Conservation (phyloP, 2,113 vertebrate genomes). For the Polypterus bichir region DNA sequence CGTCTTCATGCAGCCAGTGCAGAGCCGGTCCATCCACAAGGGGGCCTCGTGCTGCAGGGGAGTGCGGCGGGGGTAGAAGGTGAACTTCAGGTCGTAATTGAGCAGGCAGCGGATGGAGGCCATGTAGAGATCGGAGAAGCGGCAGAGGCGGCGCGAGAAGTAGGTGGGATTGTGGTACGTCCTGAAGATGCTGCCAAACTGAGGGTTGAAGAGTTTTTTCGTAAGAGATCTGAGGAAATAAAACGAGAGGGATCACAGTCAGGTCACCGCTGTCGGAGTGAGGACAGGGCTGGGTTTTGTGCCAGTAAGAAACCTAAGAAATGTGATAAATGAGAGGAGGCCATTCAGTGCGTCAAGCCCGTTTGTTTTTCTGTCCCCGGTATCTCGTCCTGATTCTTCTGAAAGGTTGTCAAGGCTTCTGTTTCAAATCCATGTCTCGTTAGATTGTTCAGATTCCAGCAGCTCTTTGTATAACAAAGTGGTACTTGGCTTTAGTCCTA, state of each 20-base stretch:
- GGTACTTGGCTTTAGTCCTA: too few species aligned
- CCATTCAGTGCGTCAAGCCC: rapidly evolving
- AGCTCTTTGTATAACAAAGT: too few species aligned
- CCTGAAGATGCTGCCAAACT: constrained; percentile 68
- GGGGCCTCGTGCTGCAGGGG: constrained; percentile 63
- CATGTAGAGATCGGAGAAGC: constrained; percentile 68
- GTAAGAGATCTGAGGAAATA: constrained; percentile 42
- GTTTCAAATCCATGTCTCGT: too few species aligned
- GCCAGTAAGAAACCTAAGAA: rapidly evolving
- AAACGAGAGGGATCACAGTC: constrained; percentile 2
- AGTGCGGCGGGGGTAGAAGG: constrained; percentile 62
- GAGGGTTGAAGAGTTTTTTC: constrained; percentile 63
- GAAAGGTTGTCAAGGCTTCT: too few species aligned
- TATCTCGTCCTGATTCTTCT: too few species aligned
- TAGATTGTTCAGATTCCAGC: too few species aligned
- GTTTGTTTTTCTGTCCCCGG: not conserved
- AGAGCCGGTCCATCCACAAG: constrained; percentile 69
- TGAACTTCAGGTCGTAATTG: constrained; percentile 58
- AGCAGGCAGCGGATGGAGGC: constrained; percentile 62
- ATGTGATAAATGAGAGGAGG: too few species aligned
- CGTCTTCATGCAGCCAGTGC: constrained; percentile 67
- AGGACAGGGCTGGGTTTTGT: not conserved
- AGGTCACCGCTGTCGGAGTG: not conserved
- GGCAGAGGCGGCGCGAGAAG: constrained; percentile 57
- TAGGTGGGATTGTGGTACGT: constrained; percentile 69